Percentiles rank a stretch among this genome's conserved stretches.
Conservation (phyloP, 2,797 vertebrate species). For the Molossus alvarezi region DNA sequence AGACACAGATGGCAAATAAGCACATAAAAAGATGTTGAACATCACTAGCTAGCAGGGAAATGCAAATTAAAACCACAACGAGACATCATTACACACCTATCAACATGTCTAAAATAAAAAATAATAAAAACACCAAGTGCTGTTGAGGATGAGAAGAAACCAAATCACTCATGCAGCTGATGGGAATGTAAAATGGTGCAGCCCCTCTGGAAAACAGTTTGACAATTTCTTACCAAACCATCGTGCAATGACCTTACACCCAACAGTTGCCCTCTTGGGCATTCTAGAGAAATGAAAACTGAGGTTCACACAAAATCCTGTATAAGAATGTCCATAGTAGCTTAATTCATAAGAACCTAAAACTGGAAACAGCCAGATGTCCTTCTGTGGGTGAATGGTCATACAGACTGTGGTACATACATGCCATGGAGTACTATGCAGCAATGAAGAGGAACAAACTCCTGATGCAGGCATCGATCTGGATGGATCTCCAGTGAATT, state of each 20-base stretch:
- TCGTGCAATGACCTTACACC: not conserved
- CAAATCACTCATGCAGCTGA: not conserved
- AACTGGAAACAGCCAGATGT: not conserved
- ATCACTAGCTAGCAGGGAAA: not conserved
- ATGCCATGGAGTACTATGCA: not conserved
- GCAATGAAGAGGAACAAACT: not conserved
- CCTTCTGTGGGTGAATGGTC: not conserved
- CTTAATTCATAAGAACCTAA: not conserved
- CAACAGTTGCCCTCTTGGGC: not conserved
- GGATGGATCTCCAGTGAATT: not conserved
- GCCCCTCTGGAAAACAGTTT: not conserved
- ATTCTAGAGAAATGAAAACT: not conserved
- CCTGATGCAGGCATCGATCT: accelerated
- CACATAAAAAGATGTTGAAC: not conserved
- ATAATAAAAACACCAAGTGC: not conserved
- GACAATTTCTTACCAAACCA: not conserved
- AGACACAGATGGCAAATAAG: not conserved
- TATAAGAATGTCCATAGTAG: not conserved
- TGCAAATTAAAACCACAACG: not conserved
- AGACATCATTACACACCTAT: not conserved
- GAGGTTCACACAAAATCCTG: not conserved
- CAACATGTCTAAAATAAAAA: not conserved
- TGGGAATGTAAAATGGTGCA: not conserved
- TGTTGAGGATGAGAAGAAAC: not conserved
- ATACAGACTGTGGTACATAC: accelerated